Conservation (phyloP, 2,888 invertebrate species). For the Drosophila antonietae region DNA sequence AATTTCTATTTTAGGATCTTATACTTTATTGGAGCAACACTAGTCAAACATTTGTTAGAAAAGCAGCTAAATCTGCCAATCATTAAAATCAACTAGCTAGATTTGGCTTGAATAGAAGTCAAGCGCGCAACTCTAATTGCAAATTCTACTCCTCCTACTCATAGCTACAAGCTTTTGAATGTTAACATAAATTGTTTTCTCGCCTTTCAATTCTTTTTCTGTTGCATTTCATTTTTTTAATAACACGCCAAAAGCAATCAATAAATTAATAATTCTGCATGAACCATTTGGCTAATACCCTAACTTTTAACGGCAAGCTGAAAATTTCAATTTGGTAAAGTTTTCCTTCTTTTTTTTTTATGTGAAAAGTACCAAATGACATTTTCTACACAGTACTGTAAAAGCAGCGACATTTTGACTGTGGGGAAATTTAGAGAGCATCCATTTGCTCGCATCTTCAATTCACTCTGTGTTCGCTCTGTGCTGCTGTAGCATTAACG, state of each 20-base stretch:
- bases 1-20: too few species aligned
- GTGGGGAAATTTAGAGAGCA: conserved; percentile 70
- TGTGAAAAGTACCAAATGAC: conserved; percentile 9
- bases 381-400: neutral
- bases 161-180: conserved; percentile 10
- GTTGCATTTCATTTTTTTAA: neutral
- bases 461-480: conserved; percentile 21
- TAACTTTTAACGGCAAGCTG: neutral
- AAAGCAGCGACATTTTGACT: conserved; percentile 30
- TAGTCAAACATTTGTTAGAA: neutral
- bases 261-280: conserved; percentile 13
- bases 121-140: neutral
- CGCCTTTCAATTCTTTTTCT: conserved; percentile 8
- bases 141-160: neutral
- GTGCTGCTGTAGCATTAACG: conserved; percentile 15
- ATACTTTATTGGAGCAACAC: neutral
- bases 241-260: conserved; percentile 31
- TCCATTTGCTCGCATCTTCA: conserved; percentile 38
- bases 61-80: neutral
- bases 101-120: neutral
- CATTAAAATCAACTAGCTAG: neutral
- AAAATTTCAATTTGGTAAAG: neutral
- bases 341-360: neutral
- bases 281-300: conserved; percentile 17
- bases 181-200: conserved; percentile 22